These are phyloP conservation scores for Phycodurus eques DNA, from an alignment of 2,113 vertebrate genomes.

Conservation along the genomic window DNA sequence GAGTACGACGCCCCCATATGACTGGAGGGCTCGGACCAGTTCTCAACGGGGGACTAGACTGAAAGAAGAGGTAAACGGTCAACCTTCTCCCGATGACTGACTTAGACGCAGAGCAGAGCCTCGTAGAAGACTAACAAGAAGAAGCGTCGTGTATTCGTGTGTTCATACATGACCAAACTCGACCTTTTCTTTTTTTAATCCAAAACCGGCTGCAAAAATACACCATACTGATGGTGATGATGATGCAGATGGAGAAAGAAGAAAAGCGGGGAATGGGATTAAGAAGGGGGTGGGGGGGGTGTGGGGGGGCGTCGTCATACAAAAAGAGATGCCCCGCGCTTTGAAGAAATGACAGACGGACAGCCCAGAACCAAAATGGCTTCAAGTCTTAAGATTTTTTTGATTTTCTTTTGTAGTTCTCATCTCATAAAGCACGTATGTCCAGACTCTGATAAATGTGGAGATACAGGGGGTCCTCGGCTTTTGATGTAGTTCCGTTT, in stretches of 20 bases:
- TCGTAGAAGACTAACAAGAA: slow-evolving; percentile 55
- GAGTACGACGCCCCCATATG: slow-evolving; percentile 94
- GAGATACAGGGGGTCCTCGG: background rate
- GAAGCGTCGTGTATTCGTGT: background rate
- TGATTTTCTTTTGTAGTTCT: background rate
- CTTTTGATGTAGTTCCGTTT: background rate
- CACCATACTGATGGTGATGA: slow-evolving; percentile 10
- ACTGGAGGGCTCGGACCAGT: slow-evolving; percentile 43
- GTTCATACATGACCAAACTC: slow-evolving; percentile 13
- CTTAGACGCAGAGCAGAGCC: slow-evolving; percentile 64
- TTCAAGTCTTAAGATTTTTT: background rate
- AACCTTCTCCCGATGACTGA: slow-evolving; percentile 18
- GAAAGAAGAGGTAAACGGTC: background rate
- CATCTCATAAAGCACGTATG: background rate
- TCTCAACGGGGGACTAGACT: slow-evolving; percentile 10
- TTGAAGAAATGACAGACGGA: background rate
- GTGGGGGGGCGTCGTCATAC: slow-evolving; percentile 19
- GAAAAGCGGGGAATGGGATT: slow-evolving; percentile 50
- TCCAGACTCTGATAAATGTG: background rate
- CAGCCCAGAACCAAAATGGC: slow-evolving; percentile 58
- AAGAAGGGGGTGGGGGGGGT: slow-evolving; percentile 35
- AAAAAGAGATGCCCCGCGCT: slow-evolving; percentile 3
- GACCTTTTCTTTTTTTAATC: background rate
- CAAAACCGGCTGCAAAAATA: slow-evolving; percentile 38
- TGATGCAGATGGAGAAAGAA: slow-evolving; percentile 9